phyloP scores from a whole-genome alignment of 92 coral and sea anemone genomes.

The Porites rus region DNA sequence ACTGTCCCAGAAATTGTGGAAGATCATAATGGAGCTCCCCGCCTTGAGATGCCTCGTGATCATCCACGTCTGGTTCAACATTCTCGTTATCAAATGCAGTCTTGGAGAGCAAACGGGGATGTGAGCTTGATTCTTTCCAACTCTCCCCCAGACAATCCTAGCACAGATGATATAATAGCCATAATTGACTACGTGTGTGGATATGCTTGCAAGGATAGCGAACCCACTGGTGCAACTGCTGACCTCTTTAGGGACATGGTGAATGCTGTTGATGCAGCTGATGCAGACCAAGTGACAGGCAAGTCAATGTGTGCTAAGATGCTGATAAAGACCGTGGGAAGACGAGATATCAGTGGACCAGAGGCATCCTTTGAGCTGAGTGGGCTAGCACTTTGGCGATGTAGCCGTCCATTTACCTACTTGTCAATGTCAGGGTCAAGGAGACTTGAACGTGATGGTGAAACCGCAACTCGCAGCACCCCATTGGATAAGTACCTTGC shows the following conservation, averaged over 20 bases:
- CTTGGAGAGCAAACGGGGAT: constrained; percentile 22
- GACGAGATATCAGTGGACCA: constrained; percentile 24
- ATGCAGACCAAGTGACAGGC: constrained; percentile 16
- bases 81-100: constrained; percentile 12
- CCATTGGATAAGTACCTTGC: no score
- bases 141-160: constrained; percentile 48
- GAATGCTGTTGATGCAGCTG: constrained; percentile 38
- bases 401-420: no score
- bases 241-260: constrained; percentile 55
- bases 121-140: constrained; percentile 26
- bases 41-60: constrained; percentile 45
- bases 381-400: no score
- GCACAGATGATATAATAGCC: constrained; percentile 51
- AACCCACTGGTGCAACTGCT: constrained; percentile 57
- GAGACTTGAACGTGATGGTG: no score
- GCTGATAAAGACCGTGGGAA: constrained; percentile 44
- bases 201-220: constrained; percentile 54
- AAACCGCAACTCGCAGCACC: no score
- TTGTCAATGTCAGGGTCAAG: no score
- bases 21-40: constrained; percentile 16
- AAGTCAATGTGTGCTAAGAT: constrained; percentile 43
- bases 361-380: constrained; percentile 47
- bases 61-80: constrained; percentile 39
- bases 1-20: background rate
- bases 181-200: constrained; percentile 44